Base-by-base conservation (phyloP, 2,888 invertebrate genomes). In the Brenthis hecate region DNA sequence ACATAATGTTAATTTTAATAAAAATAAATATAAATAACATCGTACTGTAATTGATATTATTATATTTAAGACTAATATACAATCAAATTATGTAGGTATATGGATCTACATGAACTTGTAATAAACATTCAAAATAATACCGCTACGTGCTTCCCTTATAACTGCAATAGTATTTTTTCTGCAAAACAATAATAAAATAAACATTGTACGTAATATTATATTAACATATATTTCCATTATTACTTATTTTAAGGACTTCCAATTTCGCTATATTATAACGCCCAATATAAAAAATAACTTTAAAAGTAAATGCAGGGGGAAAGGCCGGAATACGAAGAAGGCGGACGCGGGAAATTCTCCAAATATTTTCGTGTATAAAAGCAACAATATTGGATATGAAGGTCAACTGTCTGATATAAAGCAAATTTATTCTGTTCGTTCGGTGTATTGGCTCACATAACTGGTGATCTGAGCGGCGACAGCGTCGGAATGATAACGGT, bases 361-460 rank as follows among this genome's bases (percentile, higher is more conserved):
- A 85, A 86, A 86, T 85, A 85, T 88, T 87, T 87, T 82, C 86
- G 83, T 82, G 83, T 86, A 85, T 83, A 84, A 84, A 82, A 80
- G 83, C 85, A 85, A 88, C 90, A 89, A 91, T 90, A 92, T 91
- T 84, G 87, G 87, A 85, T 89, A 88, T 85, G 90, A 89, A 91
- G 92, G 91, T 91, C 92, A 91, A 86, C 86, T 82, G 86, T 84
- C 81, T 85, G 84, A 82, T 87, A 90, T 91, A 91, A 89, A 89
- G 88, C 85, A 89, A 92, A 92, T 91, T 91, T 92, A 92, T 92
- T 91, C 91, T 86, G 88, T 89, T 89, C 81, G 80, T 80, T 82
- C 86, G 78, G 87, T 89, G 89, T 92, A 92, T 92, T 91, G 91
- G 89, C 88, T 86, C 88, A 87, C 88, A 88, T 89, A 88, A 87